Conservation (phyloP, 2,113 vertebrate species). For the Lophochroa leadbeateri region DNA sequence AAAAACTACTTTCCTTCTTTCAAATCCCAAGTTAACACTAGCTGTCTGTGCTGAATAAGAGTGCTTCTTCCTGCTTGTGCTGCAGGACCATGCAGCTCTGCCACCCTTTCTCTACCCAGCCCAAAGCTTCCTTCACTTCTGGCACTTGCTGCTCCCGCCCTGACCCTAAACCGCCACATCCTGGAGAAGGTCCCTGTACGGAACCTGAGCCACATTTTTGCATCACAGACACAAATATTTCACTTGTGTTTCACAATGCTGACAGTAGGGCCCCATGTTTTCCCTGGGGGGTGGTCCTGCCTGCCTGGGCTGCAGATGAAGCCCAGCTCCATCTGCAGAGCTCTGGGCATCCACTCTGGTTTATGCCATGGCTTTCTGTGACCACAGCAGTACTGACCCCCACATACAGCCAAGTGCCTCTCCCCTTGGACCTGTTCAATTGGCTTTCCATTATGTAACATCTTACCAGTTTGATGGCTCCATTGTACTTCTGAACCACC, state of each 20-base stretch:
- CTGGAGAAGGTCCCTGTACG: background rate
- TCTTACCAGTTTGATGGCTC: background rate
- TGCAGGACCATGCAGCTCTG: background rate
- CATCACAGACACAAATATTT: background rate
- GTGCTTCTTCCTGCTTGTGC: background rate
- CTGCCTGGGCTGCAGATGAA: background rate
- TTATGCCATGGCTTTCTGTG: background rate
- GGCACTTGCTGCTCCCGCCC: background rate
- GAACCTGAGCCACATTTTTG: background rate
- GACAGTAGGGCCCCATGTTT: background rate
- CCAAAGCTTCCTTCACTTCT: background rate
- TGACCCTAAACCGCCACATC: background rate
- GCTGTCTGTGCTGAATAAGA: background rate
- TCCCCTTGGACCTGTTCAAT: background rate
- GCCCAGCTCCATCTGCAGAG: background rate
- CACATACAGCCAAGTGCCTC: background rate
- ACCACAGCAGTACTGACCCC: background rate
- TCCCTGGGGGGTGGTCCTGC: no score
- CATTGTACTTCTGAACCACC: background rate
- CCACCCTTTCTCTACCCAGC: background rate
- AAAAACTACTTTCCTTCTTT: background rate
- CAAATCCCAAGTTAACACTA: rapidly evolving
- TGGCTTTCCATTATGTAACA: background rate
- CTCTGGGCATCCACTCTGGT: background rate
- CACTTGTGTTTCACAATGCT: background rate